Conservation (phyloP, 1,140 invertebrate species). For the Anthonomus grandis region DNA sequence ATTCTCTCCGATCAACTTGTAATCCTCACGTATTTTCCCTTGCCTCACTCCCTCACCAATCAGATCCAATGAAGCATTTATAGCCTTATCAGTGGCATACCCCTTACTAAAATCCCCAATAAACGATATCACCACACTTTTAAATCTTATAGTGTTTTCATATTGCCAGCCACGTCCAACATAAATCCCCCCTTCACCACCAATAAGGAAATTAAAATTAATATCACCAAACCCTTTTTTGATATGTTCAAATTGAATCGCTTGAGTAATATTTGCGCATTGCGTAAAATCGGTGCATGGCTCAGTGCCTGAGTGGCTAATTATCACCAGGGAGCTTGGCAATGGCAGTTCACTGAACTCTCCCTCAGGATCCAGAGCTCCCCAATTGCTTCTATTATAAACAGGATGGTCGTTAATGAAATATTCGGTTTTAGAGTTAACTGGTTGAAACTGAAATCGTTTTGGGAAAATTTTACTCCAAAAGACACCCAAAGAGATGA, state of each 20-base stretch:
- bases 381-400: constrained; percentile 9
- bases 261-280: constrained; percentile 48
- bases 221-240: constrained; percentile 45
- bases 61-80: constrained; percentile 30
- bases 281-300: constrained; percentile 37
- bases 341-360: not conserved
- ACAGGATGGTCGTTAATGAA: constrained; percentile 11
- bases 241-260: constrained; percentile 44
- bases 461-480: too few species aligned
- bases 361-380: not conserved
- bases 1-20: constrained; percentile 51
- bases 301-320: constrained; percentile 49
- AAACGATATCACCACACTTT: constrained; percentile 50
- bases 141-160: constrained; percentile 53
- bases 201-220: constrained; percentile 66
- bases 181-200: constrained; percentile 63
- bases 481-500: too few species aligned
- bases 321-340: constrained; percentile 44
- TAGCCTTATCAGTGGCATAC: constrained; percentile 40
- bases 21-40: constrained; percentile 47
- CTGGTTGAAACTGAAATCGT: constrained; percentile 3
- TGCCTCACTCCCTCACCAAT: constrained; percentile 44
- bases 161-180: constrained; percentile 61
- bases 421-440: not conserved
- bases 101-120: constrained; percentile 51